Percentiles rank a stretch among this genome's conserved stretches.
Evolutionary conservation across 2,888 invertebrate genomes (phyloP).

Genomic region (Escarpia spicata): DNA sequence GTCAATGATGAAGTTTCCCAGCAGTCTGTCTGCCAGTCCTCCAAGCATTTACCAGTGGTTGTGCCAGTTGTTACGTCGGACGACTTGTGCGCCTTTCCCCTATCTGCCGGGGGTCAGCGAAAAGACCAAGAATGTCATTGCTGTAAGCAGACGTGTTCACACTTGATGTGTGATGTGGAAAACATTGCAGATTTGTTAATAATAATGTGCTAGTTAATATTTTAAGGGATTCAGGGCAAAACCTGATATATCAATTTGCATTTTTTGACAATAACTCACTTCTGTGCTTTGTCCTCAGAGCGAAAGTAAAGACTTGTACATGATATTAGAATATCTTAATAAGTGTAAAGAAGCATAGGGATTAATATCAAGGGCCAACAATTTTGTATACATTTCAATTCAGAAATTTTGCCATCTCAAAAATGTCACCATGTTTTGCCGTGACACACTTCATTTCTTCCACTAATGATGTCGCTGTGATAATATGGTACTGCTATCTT

Average conservation of each 20-base stretch:
- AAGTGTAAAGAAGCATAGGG: no score
- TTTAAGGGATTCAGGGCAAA: no score
- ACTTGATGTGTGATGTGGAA: neutral
- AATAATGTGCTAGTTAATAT: neutral
- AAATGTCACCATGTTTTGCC: no score
- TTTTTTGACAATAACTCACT: no score
- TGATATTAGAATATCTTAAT: no score
- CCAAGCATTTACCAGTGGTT: conserved; percentile 80
- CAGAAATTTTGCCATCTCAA: no score
- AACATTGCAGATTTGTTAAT: no score
- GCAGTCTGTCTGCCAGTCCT: conserved; percentile 67
- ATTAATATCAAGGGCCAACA: no score
- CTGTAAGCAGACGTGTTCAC: conserved; percentile 69
- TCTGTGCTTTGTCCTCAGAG: no score
- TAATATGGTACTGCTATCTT: neutral
- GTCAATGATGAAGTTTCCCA: neutral
- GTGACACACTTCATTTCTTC: neutral
- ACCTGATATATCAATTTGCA: no score
- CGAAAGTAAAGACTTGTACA: no score
- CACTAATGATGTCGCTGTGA: neutral
- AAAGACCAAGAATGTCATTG: conserved; percentile 78
- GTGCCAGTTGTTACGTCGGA: conserved; percentile 73
- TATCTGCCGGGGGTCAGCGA: conserved; percentile 79
- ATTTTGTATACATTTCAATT: no score
- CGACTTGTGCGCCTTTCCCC: conserved; percentile 73